These are phyloP conservation scores for Pluvialis apricaria DNA, from an alignment of 2,113 vertebrate species.

Conservation along the genomic window DNA sequence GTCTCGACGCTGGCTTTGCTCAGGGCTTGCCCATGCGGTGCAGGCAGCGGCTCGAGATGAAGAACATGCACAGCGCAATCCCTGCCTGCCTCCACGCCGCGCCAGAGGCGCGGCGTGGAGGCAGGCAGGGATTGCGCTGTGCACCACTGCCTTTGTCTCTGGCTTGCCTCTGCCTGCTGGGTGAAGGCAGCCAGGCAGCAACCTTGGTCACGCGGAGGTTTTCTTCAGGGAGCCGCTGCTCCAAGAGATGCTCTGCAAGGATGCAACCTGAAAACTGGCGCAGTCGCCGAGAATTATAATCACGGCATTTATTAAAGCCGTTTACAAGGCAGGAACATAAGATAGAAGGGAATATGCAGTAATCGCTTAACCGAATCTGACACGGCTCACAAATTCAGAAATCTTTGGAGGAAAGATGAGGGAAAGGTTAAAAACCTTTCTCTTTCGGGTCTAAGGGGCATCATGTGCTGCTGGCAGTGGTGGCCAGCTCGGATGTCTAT, in stretches of 20 bases:
- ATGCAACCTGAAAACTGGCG: background rate
- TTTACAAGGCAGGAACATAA: background rate
- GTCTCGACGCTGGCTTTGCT: background rate
- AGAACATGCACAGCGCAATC: background rate
- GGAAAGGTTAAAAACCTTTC: background rate
- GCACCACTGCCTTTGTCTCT: slow-evolving; percentile 24
- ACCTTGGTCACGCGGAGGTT: background rate
- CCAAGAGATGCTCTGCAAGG: background rate
- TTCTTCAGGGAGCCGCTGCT: slow-evolving; percentile 5
- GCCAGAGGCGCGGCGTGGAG: background rate
- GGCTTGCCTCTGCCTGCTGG: background rate
- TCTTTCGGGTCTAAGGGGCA: background rate
- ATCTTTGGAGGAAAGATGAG: background rate
- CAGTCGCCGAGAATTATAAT: background rate
- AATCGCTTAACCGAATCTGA: background rate
- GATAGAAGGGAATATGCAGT: background rate
- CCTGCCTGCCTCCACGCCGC: background rate
- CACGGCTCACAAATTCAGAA: background rate
- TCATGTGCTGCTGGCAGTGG: rapidly evolving
- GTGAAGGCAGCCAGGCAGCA: background rate
- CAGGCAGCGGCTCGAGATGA: background rate
- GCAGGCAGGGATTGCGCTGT: background rate
- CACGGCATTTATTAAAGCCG: background rate
- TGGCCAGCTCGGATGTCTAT: background rate
- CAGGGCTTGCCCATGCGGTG: background rate